Evolutionary conservation across 2,888 invertebrate genomes (phyloP).

Genomic region (Spisula subtruncata): DNA sequence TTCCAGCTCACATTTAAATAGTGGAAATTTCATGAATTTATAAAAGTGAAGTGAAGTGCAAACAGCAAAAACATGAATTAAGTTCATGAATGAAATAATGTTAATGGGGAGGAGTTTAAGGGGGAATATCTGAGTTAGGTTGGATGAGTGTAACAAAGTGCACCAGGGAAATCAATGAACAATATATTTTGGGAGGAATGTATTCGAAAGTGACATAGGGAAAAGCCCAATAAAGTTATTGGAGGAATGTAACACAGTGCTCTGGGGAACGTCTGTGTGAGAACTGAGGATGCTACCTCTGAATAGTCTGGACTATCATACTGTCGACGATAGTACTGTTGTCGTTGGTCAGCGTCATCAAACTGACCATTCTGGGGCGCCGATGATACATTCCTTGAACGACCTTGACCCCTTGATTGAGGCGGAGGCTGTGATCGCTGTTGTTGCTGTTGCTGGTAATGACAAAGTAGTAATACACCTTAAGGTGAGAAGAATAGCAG

Average conservation of each 20-base stretch:
- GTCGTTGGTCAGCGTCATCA: neutral
- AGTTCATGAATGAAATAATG: neutral
- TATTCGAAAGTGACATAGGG: too few species aligned
- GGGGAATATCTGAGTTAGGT: too few species aligned
- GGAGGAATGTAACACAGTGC: neutral
- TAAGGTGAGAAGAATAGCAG: neutral
- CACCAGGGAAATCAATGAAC: too few species aligned
- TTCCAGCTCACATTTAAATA: too few species aligned
- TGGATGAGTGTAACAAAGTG: neutral
- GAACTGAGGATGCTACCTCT: conserved; percentile 18
- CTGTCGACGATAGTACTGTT: neutral
- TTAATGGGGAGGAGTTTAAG: too few species aligned
- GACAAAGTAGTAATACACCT: neutral
- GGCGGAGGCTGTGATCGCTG: neutral
- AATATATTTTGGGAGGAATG: too few species aligned
- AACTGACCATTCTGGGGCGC: conserved; percentile 21
- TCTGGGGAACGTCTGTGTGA: neutral
- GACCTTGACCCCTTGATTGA: neutral
- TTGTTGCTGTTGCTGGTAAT: neutral
- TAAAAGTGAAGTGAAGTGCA: too few species aligned
- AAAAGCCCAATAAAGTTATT: too few species aligned
- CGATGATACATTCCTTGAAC: neutral
- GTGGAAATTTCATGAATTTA: too few species aligned
- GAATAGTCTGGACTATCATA: neutral
- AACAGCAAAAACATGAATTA: neutral